A percentile compares a stretch with the other conserved stretches of the same genome.
Conservation (phyloP, 2,113 vertebrate genomes). For the Ailurus styani region DNA sequence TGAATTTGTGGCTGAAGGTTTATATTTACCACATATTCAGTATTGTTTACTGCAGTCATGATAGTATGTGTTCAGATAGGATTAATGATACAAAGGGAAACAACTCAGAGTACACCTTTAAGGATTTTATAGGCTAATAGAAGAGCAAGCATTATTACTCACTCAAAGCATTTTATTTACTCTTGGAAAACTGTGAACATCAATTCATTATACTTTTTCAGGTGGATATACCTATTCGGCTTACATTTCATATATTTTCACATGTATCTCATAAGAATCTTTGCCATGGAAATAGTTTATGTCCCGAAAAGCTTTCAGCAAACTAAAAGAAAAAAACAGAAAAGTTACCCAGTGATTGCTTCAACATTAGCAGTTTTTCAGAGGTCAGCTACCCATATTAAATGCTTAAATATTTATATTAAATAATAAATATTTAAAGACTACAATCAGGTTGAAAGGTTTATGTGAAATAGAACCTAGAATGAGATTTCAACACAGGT, state of each 20-base stretch:
- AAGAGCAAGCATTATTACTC: neutral
- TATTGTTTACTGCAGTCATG: neutral
- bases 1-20: neutral
- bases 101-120: neutral
- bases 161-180: neutral
- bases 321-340: slow-evolving; percentile 2
- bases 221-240: neutral
- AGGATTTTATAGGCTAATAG: neutral
- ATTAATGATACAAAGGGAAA: neutral
- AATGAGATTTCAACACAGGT: neutral
- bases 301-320: neutral
- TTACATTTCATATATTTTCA: neutral
- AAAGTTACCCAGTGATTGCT: neutral
- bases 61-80: neutral
- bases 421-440: slow-evolving; percentile 62
- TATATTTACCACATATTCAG: neutral
- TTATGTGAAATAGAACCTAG: neutral
- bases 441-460: neutral
- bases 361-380: slow-evolving; percentile 24
- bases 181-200: neutral
- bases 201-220: neutral
- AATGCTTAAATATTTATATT: slow-evolving; percentile 67
- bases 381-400: slow-evolving; percentile 55
- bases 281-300: neutral
- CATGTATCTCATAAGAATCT: neutral